Conservation (phyloP, 1,140 invertebrate genomes). For the Elymnias hypermnestra region DNA sequence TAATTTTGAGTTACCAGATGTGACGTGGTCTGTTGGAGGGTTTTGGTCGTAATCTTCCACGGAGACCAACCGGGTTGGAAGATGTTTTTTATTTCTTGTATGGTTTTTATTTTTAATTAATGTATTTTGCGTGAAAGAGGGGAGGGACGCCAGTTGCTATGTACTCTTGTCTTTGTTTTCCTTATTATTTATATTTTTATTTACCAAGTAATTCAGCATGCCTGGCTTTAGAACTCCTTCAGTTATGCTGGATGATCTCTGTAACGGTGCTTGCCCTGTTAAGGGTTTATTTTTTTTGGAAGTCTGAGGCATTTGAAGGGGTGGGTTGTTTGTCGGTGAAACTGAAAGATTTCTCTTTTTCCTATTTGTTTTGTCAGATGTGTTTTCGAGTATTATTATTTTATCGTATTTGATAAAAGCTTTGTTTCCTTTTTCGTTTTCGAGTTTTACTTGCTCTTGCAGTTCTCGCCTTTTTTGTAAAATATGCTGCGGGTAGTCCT, state of each 20-base stretch:
- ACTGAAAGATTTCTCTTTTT: conserved; percentile 23
- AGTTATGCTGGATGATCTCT: conserved; percentile 17
- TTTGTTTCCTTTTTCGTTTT: conserved; percentile 19
- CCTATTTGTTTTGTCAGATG: conserved; percentile 8
- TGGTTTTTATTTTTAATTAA: no score
- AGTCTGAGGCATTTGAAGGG: not conserved
- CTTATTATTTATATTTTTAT: conserved; percentile 17
- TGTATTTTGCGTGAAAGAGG: not conserved
- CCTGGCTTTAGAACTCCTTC: conserved; percentile 26
- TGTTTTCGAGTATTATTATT: conserved; percentile 17
- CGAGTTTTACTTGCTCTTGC: conserved; percentile 19
- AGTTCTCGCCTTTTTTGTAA: conserved; percentile 14
- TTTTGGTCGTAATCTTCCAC: conserved; percentile 19
- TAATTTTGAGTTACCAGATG: not conserved
- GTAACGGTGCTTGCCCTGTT: not conserved
- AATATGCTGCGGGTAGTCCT: conserved; percentile 8
- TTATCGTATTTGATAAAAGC: conserved; percentile 26
- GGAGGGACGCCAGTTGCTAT: conserved; percentile 1
- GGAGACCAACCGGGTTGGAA: conserved; percentile 20
- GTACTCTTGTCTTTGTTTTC: not conserved
- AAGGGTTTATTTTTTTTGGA: conserved; percentile 23
- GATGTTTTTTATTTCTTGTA: conserved; percentile 7
- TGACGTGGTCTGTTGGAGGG: conserved; percentile 11
- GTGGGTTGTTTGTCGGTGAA: conserved; percentile 16
- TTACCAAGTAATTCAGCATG: conserved; percentile 20